Evolutionary conservation across 2,888 invertebrate species (phyloP), one percentile per base, ranked within the genome.

Genomic region (Luffia ferchaultella): DNA sequence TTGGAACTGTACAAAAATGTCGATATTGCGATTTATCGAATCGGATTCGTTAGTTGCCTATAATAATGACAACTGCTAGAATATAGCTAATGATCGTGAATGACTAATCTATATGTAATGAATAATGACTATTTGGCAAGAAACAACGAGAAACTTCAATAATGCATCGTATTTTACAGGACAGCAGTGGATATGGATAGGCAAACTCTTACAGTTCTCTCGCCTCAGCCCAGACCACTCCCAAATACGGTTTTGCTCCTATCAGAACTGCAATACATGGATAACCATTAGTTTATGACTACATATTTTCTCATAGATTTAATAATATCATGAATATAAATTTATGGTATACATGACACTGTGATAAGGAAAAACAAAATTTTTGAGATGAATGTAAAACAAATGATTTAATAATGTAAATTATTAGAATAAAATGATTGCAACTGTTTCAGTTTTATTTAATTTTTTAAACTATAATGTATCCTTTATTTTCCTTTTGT

Each of bases 241-340:
- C 97, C 97, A 18, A 92, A 93, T 73, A 93, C 91, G 2, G 86
- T 97, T 47, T 82, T 98, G 40, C 76, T 98, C 45, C 82, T 96
- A 19, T 96, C 97, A 0, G 97, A 98, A 58, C 80, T 97, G 55
- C 96, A 96, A 68, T 98, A 96, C 72, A 95, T 97, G 93, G 98
- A 98, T 73, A 93, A 91, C 63, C 93, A 94, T 71, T 93, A 80
- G 51, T 45, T 30, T 30, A 7, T 7, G 3, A 7, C 12, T 30
- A 30, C 3, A 30, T 30, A 30, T 30, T 30, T 12, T 30, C 5
- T 7, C 12, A 12, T 7, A 30, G 30, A 30, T n/a, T n/a, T n/a
- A n/a, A n/a, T n/a, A n/a, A n/a, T n/a, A n/a, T n/a, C n/a, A n/a
- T n/a, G n/a, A n/a, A n/a, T n/a, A 30, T 30, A 3, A 7, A 7